Base-by-base conservation (phyloP, 2,888 invertebrate genomes). In the Elysia crispata region DNA sequence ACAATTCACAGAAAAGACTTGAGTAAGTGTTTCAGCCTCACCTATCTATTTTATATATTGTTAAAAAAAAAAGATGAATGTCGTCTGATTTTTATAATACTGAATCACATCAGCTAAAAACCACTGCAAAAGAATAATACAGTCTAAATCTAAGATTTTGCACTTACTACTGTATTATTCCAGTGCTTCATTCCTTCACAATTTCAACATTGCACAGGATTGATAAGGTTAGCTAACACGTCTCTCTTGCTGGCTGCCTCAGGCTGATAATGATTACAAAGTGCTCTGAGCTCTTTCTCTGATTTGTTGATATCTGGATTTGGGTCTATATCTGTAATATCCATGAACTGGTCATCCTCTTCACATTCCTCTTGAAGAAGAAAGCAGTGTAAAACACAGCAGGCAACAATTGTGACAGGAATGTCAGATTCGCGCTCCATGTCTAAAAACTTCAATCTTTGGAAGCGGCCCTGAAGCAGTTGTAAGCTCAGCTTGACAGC, bases 351-450 rank as follows among this genome's bases (percentile, higher is more conserved):
- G 31, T 80, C 80, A 54, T 80, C 80, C 49, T 80, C 80, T 23
- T 80, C 80, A 54, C 72, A 72, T 20, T 80, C 80, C 54, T 76
- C 80, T 41, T 80, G 80, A 18, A 80, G 67, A 1, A 80, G 73
- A 62, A 80, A 80, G 49, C 80, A 80, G 41, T 80, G 80, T 13
- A 80, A 72, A 30, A 80, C 80, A 54, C 80, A 80, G 66, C 80
- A 80, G 54, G 80, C 80, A 0, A 80, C 80, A 50, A 80, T 80
- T 18, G 80, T 80, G 54, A 80, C 80, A 30, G 80, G 80, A n/a
- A 80, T 80, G 54, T 80, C 80, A 1, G 80, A 80, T 54, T 80
- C 80, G 25, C 80, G n/a, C 41, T 80, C 80, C 80, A 82, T 82
- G 73, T 82, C 75, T 1, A 76, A 62, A 66, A 80, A 80, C 62